A percentile compares a stretch with the other conserved stretches of the same genome.
Evolutionary conservation across 2,797 vertebrate species (phyloP).

Genomic region (Acanthornis magna): DNA sequence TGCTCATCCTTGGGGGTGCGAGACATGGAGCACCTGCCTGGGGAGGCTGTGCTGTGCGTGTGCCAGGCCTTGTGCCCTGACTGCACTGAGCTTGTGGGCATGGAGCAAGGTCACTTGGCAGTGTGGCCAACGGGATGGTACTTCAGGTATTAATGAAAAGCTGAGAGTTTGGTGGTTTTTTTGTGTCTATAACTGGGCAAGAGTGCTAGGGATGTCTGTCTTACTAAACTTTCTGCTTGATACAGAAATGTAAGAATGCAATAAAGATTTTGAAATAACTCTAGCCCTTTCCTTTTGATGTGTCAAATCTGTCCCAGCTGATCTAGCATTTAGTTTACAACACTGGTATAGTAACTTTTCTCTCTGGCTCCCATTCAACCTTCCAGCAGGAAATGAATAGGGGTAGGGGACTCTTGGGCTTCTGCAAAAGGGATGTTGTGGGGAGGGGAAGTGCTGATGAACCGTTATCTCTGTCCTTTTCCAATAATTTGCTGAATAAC

Average conservation of each 20-base stretch:
- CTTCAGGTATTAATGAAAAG: neutral
- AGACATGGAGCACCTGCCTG: neutral
- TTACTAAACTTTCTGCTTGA: neutral
- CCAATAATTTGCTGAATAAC: neutral
- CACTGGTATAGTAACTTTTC: neutral
- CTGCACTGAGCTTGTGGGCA: neutral
- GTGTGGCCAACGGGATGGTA: neutral
- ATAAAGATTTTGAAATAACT: neutral
- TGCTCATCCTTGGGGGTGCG: neutral
- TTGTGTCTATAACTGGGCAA: neutral
- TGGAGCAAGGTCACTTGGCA: neutral
- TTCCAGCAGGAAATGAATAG: neutral
- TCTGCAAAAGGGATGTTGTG: neutral
- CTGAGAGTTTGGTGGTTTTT: neutral
- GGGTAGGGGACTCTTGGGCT: neutral
- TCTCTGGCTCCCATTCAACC: neutral
- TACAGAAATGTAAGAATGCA: neutral
- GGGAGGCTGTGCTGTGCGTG: neutral
- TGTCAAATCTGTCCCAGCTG: neutral
- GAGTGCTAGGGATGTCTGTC: neutral
- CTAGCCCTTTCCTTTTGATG: neutral
- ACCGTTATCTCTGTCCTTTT: neutral
- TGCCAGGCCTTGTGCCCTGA: neutral
- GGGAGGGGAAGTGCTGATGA: neutral
- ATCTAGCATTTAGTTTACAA: neutral